Conservation (phyloP, 1,140 invertebrate genomes). For the Semibalanus balanoides region DNA sequence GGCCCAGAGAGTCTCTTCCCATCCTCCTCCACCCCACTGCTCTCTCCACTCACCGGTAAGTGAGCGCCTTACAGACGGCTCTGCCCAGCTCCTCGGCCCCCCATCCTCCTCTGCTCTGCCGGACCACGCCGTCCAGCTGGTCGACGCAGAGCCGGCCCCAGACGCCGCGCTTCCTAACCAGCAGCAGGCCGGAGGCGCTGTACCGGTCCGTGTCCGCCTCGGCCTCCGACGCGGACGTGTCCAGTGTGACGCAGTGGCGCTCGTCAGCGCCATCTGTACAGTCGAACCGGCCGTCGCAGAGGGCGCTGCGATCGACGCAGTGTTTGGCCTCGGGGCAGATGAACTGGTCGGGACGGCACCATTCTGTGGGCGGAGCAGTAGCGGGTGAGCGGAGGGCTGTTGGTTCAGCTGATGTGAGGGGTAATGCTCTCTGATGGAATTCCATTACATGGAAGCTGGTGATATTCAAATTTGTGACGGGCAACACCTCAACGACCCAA, state of each 20-base stretch:
- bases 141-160: conserved; percentile 66
- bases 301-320: not conserved
- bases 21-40: too few species aligned
- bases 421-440: too few species aligned
- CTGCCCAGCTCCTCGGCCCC: conserved; percentile 52
- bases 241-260: not conserved
- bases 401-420: too few species aligned
- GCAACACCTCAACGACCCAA: too few species aligned
- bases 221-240: not conserved
- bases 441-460: too few species aligned
- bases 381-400: too few species aligned
- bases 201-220: not conserved
- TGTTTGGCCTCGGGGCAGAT: not conserved
- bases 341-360: not conserved
- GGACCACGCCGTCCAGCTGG: conserved; percentile 42
- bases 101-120: conserved; percentile 38
- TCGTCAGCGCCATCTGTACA: not conserved
- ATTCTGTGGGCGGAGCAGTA: not conserved
- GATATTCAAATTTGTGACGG: too few species aligned
- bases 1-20: too few species aligned
- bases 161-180: conserved; percentile 53
- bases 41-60: conserved; percentile 53
- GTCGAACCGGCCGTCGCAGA: not conserved
- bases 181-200: conserved; percentile 42
- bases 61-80: conserved; percentile 59